Conservation (phyloP, 23 tunicate species). For the Ascidia mentula region DNA sequence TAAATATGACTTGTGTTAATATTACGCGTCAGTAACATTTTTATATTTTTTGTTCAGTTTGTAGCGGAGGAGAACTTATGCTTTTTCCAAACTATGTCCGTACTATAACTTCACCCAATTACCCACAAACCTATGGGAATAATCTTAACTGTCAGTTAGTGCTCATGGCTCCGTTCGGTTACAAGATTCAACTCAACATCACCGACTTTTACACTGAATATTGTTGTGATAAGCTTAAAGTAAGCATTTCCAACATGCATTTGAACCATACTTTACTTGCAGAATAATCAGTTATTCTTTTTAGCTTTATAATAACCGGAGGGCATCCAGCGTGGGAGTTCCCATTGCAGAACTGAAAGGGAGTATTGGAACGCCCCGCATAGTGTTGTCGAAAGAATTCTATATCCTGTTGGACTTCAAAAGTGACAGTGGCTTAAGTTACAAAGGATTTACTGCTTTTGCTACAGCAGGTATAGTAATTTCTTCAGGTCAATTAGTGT, state of each 20-base stretch:
- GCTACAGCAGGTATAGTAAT: neutral
- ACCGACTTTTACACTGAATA: neutral
- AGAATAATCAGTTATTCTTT: too few relatives aligned
- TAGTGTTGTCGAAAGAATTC: neutral
- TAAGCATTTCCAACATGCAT: too few relatives aligned
- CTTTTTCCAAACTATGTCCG: too few relatives aligned
- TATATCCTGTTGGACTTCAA: neutral
- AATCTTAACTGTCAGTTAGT: slow-evolving; percentile 13
- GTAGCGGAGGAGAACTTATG: too few relatives aligned
- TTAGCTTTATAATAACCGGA: too few relatives aligned
- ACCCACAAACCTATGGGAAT: slow-evolving; percentile 5
- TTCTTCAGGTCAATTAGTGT: too few relatives aligned
- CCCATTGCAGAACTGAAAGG: neutral
- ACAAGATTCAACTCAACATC: neutral
- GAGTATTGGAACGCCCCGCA: neutral
- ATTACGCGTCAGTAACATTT: too few relatives aligned
- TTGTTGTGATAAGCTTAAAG: neutral
- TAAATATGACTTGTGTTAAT: too few relatives aligned
- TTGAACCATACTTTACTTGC: too few relatives aligned
- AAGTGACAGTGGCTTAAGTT: neutral
- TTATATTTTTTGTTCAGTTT: too few relatives aligned
- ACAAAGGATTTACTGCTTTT: neutral
- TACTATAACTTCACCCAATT: slow-evolving; percentile 26
- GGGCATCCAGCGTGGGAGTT: too few relatives aligned
- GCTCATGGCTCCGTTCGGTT: neutral